Evolutionary conservation across 1,140 invertebrate species (phyloP).

Genomic region (Brachionus paranguensis): DNA sequence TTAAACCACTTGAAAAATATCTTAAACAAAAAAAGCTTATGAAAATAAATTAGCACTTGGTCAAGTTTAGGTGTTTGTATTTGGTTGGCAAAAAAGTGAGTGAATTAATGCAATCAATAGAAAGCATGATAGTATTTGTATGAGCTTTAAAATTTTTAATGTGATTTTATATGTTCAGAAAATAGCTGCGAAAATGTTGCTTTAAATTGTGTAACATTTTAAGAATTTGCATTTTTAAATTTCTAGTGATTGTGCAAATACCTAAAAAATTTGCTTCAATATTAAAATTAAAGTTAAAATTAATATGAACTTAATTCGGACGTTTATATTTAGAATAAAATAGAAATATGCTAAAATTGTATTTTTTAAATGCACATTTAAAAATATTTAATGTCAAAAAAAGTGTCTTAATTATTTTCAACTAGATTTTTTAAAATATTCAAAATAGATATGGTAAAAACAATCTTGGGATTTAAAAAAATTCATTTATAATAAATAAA

Average conservation of each 20-base stretch:
- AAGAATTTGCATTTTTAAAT: background rate
- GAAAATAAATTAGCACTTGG: background rate
- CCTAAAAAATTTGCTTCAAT: background rate
- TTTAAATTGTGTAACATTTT: background rate
- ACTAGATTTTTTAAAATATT: background rate
- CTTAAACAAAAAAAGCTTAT: background rate
- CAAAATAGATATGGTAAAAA: background rate
- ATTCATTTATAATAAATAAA: too few relatives aligned
- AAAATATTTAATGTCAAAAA: background rate
- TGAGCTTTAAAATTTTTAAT: background rate
- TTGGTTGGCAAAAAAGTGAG: background rate
- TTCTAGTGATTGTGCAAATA: background rate
- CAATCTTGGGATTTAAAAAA: too few relatives aligned
- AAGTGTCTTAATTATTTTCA: background rate
- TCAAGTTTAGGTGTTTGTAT: background rate
- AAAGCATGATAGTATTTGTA: constrained; percentile 12
- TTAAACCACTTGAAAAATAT: constrained; percentile 13
- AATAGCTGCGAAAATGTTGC: background rate
- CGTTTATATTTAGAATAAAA: too few relatives aligned
- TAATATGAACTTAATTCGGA: too few relatives aligned
- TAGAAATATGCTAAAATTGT: too few relatives aligned
- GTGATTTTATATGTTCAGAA: background rate
- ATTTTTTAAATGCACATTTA: background rate
- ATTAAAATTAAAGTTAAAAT: background rate
- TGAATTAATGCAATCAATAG: background rate